Evolutionary conservation across 2,113 vertebrate species (phyloP).

Genomic region (Larimichthys crocea): DNA sequence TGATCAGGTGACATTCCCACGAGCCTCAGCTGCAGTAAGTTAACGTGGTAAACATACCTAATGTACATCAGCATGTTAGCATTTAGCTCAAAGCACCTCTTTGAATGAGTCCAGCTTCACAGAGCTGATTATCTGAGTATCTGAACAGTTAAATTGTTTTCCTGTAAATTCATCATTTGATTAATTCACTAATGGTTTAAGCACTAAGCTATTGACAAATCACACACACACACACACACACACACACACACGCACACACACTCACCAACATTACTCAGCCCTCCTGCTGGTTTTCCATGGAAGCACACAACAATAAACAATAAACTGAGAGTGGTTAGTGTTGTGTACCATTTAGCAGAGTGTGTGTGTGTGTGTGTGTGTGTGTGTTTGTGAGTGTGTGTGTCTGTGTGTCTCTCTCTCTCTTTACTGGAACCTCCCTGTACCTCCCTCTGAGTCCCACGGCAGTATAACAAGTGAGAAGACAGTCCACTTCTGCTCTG

Average conservation of each 20-base stretch:
- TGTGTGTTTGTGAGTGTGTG: slow-evolving; percentile 23
- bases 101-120: neutral
- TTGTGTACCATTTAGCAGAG: slow-evolving; percentile 26
- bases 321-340: slow-evolving; percentile 42
- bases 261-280: slow-evolving; percentile 60
- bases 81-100: neutral
- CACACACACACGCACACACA: neutral
- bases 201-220: slow-evolving; percentile 23
- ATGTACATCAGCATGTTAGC: neutral
- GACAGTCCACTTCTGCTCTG: slow-evolving; percentile 59
- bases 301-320: slow-evolving; percentile 62
- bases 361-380: slow-evolving; percentile 40
- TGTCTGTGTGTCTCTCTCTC: slow-evolving; percentile 29
- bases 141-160: slow-evolving; percentile 12
- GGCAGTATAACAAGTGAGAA: slow-evolving; percentile 59
- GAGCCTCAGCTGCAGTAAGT: neutral
- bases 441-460: slow-evolving; percentile 52
- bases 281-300: slow-evolving; percentile 70
- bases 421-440: slow-evolving; percentile 60
- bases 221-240: slow-evolving; percentile 9
- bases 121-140: neutral
- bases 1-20: neutral
- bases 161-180: slow-evolving; percentile 7
- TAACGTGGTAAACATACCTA: neutral
- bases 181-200: slow-evolving; percentile 33